phyloP scores from a whole-genome alignment of 2,797 vertebrate species.

The Microctenopoma stevenorrisi region DNA sequence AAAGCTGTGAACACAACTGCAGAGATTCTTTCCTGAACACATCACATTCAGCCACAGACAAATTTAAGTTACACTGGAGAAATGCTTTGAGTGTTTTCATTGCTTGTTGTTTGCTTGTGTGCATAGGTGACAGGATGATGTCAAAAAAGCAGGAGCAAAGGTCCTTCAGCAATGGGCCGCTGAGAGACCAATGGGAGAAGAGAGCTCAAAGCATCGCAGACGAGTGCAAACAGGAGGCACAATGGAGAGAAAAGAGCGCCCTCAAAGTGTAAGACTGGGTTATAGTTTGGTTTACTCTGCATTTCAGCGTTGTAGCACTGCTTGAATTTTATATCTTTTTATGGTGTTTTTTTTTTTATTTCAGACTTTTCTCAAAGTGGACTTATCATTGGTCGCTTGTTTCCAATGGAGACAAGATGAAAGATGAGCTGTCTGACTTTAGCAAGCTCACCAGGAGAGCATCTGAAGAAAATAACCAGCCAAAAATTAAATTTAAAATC shows the following conservation, averaged over 20 bases:
- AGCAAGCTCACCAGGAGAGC: slow-evolving; percentile 21
- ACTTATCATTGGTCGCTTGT: slow-evolving; percentile 54
- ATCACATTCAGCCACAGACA: not conserved
- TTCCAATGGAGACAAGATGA: slow-evolving; percentile 31
- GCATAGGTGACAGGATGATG: slow-evolving; percentile 56
- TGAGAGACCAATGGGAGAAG: slow-evolving; percentile 76
- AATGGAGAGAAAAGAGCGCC: slow-evolving; percentile 64
- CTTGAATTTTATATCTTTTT: not conserved
- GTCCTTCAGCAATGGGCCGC: slow-evolving; percentile 47
- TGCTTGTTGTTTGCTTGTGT: not conserved
- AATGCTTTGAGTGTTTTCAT: not conserved
- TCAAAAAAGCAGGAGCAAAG: slow-evolving; percentile 56
- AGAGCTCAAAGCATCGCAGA: slow-evolving; percentile 53
- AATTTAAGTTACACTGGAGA: not conserved
- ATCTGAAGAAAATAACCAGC: slow-evolving; percentile 48
- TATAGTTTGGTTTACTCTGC: not conserved
- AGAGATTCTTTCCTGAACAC: too few species aligned
- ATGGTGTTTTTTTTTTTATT: not conserved
- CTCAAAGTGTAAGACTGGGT: slow-evolving; percentile 60
- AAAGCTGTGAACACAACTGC: too few species aligned
- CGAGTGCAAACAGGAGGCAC: slow-evolving; percentile 60
- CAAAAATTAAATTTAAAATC: slow-evolving; percentile 70
- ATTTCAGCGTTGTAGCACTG: not conserved
- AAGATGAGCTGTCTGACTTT: slow-evolving; percentile 53
- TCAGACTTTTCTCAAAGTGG: slow-evolving; percentile 72